A percentile compares a stretch with the other conserved stretches of the same genome.
Conservation (phyloP, 2,888 invertebrate genomes). For the Rhingia campestris region DNA sequence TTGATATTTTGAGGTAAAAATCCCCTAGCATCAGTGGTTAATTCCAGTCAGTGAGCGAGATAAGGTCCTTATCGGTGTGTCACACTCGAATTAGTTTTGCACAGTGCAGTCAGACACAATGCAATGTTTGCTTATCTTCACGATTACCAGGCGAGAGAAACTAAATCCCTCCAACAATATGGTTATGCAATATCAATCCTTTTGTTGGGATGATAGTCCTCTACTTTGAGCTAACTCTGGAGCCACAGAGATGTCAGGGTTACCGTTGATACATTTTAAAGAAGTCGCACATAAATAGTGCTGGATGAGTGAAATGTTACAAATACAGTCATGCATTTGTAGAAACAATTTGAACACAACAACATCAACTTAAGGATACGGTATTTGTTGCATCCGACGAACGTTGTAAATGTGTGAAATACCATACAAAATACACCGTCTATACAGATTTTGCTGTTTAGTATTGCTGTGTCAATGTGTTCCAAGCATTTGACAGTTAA, state of each 20-base stretch:
- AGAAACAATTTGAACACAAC: too few relatives aligned
- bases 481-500: too few relatives aligned
- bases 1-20: constrained; percentile 7
- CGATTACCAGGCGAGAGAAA: constrained; percentile 36
- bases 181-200: constrained; percentile 37
- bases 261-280: too few relatives aligned
- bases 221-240: background rate
- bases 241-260: background rate
- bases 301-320: too few relatives aligned
- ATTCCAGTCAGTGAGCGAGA: constrained; percentile 40
- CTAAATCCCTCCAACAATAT: constrained; percentile 57
- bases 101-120: constrained; percentile 40
- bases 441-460: too few relatives aligned
- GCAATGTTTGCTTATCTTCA: constrained; percentile 51
- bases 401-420: background rate
- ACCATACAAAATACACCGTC: too few relatives aligned
- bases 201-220: constrained; percentile 26
- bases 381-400: background rate
- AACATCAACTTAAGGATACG: too few relatives aligned
- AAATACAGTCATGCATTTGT: too few relatives aligned
- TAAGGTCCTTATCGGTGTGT: constrained; percentile 69
- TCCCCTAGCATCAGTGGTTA: constrained; percentile 35
- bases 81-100: constrained; percentile 68
- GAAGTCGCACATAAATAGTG: too few relatives aligned
- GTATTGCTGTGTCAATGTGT: too few relatives aligned